Base-by-base conservation (phyloP, 2,797 vertebrate genomes). In the Smutsia temminckii region DNA sequence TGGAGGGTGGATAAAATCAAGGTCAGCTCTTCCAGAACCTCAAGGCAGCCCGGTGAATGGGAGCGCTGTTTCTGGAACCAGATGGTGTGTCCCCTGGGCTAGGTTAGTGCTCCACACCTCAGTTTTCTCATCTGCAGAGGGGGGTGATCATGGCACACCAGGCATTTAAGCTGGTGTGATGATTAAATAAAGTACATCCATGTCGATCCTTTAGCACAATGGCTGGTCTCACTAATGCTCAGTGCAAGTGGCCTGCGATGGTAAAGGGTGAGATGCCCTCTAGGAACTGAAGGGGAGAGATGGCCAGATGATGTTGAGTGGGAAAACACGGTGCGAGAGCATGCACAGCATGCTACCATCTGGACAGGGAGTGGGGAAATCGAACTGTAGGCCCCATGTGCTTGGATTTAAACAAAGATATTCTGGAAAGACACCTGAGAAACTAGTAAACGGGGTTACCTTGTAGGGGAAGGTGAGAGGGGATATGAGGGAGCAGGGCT, bases 181-280 rank as follows among this genome's bases (percentile, higher is more conserved):
- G 57, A 49, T 42, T 40, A 17, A 8, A 64, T 23, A 40, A 37
- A n/a, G 29, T 18, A 6, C 46, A 66, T 2, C 69, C 59, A 6
- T 1, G 0, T 0, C 5, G 18, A 16, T 46, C 25, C 34, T 68
- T 20, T n/a, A 46, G 21, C 53, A 75, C 37, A 25, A 4, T 0
- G 11, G 23, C 37, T 3, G 18, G 49, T 13, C 10, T 2, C 13
- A 37, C 21, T 6, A 40, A 21, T 2, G 25, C 68, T 88, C 51
- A 9, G 1, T 5, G 8, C 20, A 11, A 17, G 11, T 34, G 2
- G 12, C 9, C 32, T 11, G 80, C 5, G 29, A n/a, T 3, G 17
- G 49, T 13, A 74, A 32, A 75, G 18, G 10, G 46, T 46, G 11
- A 11, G 25, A 32, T 10, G 16, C 9, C 3, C 6, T 92, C 64